Conservation (phyloP, 2,113 vertebrate species). For the Ramphastos sulfuratus region DNA sequence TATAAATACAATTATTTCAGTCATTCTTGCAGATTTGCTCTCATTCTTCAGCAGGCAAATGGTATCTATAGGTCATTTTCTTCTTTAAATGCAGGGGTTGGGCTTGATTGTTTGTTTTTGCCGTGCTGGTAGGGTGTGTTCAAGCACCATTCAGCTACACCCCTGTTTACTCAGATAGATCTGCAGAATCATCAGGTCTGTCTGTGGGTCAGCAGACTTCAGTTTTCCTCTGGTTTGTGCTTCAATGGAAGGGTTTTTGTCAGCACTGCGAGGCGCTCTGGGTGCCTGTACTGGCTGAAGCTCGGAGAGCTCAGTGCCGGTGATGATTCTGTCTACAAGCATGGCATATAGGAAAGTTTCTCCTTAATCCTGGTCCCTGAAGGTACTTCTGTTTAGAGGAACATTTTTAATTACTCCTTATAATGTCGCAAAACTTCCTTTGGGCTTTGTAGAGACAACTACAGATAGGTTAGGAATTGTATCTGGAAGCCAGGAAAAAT, state of each 20-base stretch:
- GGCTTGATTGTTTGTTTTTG: neutral
- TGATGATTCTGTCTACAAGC: neutral
- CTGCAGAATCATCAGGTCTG: neutral
- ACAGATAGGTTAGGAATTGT: neutral
- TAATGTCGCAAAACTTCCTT: neutral
- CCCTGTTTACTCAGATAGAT: neutral
- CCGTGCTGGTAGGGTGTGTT: neutral
- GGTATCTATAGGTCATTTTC: neutral
- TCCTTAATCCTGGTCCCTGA: neutral
- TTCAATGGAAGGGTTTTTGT: neutral
- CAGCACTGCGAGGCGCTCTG: fast-evolving
- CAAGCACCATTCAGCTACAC: neutral
- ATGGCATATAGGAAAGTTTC: neutral
- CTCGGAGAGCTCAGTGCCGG: neutral
- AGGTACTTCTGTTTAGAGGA: neutral
- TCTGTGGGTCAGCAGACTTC: neutral
- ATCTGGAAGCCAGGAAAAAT: neutral
- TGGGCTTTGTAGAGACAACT: neutral
- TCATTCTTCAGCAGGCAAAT: neutral
- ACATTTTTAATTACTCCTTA: conserved; percentile 12
- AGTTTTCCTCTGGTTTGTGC: neutral
- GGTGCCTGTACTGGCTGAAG: neutral
- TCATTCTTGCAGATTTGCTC: neutral
- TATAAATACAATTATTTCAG: neutral
- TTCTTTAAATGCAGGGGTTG: neutral